A percentile compares a stretch with the other conserved stretches of the same genome.
phyloP scores from a whole-genome alignment of 2,113 vertebrate genomes.

The Calyptommatus sinebrachiatus region DNA sequence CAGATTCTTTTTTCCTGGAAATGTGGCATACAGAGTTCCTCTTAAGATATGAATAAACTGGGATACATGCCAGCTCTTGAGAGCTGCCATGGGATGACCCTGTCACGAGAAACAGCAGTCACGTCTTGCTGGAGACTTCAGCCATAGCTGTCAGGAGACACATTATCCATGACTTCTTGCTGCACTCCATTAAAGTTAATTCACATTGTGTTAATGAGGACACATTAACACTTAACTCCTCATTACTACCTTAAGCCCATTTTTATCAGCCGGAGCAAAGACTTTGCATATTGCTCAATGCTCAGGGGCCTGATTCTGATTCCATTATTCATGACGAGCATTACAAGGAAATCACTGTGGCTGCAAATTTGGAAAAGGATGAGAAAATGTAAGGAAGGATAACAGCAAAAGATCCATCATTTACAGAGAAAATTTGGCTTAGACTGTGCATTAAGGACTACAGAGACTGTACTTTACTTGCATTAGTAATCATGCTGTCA shows the following conservation, averaged over 20 bases:
- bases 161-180: slow-evolving; percentile 39
- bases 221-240: slow-evolving; percentile 41
- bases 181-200: slow-evolving; percentile 42
- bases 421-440: slow-evolving; percentile 22
- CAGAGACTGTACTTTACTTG: slow-evolving; percentile 2
- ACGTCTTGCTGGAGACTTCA: slow-evolving; percentile 29
- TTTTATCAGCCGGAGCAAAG: slow-evolving; percentile 29
- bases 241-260: slow-evolving; percentile 38
- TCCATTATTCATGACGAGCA: slow-evolving; percentile 32
- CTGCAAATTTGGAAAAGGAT: slow-evolving; percentile 25
- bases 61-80: slow-evolving; percentile 29
- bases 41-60: slow-evolving; percentile 27
- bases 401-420: slow-evolving; percentile 12
- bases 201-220: slow-evolving; percentile 41
- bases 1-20: slow-evolving; percentile 1
- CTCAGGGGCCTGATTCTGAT: slow-evolving; percentile 35
- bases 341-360: slow-evolving; percentile 8
- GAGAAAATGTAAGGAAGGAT: slow-evolving; percentile 11
- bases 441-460: slow-evolving; percentile 4
- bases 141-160: slow-evolving; percentile 36
- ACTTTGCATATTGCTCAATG: slow-evolving; percentile 35
- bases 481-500: slow-evolving; percentile 25
- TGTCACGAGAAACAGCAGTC: slow-evolving; percentile 25
- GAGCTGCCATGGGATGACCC: slow-evolving; percentile 26
- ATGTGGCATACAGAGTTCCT: slow-evolving; percentile 1